Evolutionary conservation across 2,113 vertebrate genomes (phyloP), one percentile per base, ranked within the genome.

Genomic region (Phalacrocorax brasilianus): DNA sequence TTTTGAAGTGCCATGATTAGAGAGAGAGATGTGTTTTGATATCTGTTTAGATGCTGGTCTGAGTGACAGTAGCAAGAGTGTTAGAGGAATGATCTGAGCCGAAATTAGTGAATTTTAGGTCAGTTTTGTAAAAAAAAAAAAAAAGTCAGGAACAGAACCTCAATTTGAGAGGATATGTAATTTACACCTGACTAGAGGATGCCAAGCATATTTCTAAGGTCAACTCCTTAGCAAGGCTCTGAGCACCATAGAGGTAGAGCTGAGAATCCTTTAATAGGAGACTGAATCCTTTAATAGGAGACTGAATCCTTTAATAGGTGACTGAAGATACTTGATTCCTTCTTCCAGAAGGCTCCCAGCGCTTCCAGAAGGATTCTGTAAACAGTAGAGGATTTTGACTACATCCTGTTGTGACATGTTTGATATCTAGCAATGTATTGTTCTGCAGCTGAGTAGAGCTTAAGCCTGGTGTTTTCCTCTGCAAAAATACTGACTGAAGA

Each of bases 21-120:
- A 38, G 38, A 38, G 42, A 38, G 38, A 38, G 44, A 73, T 38
- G 27, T 67, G 35, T 89, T 96, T 76, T 70, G 27, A 30, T 83
- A 84, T 32, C 35, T 96, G 87, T 83, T 97, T 92, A 80, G 59
- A 65, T 79, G 85, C 87, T 96, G 67, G 30, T 77, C 59, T 93
- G 83, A 96, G 42, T 94, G 83, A 88, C 71, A 92, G 83, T 86
- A 89, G 75, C 58, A 86, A 88, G 50, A 88, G 24, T 58, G 33
- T 88, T 49, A 52, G 35, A 74, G 76, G 61, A 96, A 96, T 9
- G 18, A 89, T 75, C 32, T 13, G 2, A 85, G 50, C 17, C 58
- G 59, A 96, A 94, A 85, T 83, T 65, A 95, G 45, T 80, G 30
- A 97, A 66, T 71, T 91, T 91, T 80, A 74, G 72, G 56, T 56